Evolutionary conservation across 2,888 invertebrate genomes (phyloP).

Genomic region (Eustalomyia histrio): DNA sequence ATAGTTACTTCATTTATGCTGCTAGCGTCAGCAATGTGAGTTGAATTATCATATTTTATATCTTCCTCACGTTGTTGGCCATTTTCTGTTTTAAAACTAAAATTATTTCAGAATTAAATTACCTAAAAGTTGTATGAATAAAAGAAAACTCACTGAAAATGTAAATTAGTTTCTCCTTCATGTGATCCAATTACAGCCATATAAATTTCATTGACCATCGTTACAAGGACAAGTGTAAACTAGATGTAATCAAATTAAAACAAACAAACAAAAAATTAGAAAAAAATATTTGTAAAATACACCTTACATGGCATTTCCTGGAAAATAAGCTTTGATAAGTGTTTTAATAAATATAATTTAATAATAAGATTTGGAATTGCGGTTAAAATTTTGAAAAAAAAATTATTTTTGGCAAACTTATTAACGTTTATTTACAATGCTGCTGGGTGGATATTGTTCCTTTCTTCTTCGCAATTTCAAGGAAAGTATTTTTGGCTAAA

Average conservation of each 20-base stretch:
- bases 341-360: neutral
- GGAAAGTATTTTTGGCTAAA: too few species aligned
- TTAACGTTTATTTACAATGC: too few species aligned
- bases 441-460: too few species aligned
- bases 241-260: neutral
- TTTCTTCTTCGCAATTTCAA: too few species aligned
- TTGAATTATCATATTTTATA: slow-evolving; percentile 67
- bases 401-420: too few species aligned
- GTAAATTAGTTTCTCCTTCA: slow-evolving; percentile 66
- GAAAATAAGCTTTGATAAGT: neutral
- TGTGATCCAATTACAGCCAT: slow-evolving; percentile 55
- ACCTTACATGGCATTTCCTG: neutral
- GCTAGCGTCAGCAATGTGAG: slow-evolving; percentile 48
- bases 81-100: slow-evolving; percentile 76
- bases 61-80: slow-evolving; percentile 75
- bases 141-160: slow-evolving; percentile 70
- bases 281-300: neutral
- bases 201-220: slow-evolving; percentile 7
- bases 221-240: slow-evolving; percentile 34
- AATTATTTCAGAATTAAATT: neutral
- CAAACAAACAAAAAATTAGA: slow-evolving; percentile 14
- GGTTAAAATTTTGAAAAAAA: too few species aligned
- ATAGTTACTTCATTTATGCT: slow-evolving; percentile 46
- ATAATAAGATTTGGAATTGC: neutral
- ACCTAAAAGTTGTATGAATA: neutral